Evolutionary conservation across 1,140 invertebrate genomes (phyloP), one percentile per base, ranked within the genome.

Genomic region (Riptortus pedestris): DNA sequence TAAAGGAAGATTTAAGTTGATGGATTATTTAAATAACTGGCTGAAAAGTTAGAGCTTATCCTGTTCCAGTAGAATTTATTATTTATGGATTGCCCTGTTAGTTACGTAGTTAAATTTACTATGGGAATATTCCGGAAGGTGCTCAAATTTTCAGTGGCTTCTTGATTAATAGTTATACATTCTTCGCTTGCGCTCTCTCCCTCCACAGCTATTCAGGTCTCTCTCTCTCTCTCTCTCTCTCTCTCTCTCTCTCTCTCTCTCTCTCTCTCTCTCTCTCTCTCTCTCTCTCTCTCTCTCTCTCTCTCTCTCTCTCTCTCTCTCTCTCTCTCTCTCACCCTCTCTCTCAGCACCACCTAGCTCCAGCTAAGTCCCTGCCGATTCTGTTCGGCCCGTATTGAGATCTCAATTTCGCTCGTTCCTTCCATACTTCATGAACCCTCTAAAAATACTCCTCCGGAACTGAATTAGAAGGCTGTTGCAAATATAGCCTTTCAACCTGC

Each of bases 151-250:
- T 55, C 51, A 55, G 22, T 55, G 51, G 22, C 24, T 18, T 55
- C 51, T 55, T 55, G 51, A 55, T 55, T 55, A 55, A 55, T 55
- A 55, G 51, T 55, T 55, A 55, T 55, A 16, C 51, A 55, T 55
- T 62, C 38, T 31, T 24, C 38, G n/a, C 60, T 62, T 27, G 22
- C 60, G 24, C 38, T 38, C 59, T 38, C 59, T 60, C n/a, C n/a
- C n/a, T n/a, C n/a, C n/a, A n/a, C n/a, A n/a, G n/a, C n/a, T n/a
- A n/a, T n/a, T n/a, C n/a, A n/a, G n/a, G 14, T 60, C 57, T 60
- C 58, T 60, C 27, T 60, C 58, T 60, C 58, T 60, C 47, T 38
- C 33, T 38, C 33, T 38, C 33, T 38, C 33, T 38, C 33, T 38
- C 33, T 38, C 33, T 38, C 33, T 38, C 33, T 38, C 33, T 38